These are phyloP conservation scores for Cricetomys ansorgei DNA, from an alignment of 2,113 vertebrate genomes.

Conservation along the genomic window DNA sequence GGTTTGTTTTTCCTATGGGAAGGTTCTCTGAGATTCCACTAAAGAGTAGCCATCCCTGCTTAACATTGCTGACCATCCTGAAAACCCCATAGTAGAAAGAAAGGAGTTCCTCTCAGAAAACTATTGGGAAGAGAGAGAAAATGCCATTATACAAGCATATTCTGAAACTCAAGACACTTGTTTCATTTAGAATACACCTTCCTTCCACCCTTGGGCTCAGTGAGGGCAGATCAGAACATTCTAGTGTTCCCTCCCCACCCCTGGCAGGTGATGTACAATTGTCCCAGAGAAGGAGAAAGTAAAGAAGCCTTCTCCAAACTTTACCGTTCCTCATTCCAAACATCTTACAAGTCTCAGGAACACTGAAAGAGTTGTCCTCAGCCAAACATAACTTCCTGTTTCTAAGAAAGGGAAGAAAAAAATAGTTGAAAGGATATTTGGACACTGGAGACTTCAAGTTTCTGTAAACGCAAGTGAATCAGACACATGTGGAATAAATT, in stretches of 20 bases:
- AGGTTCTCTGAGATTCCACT: conserved; percentile 17
- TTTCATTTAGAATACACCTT: conserved; percentile 20
- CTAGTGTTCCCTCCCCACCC: not conserved
- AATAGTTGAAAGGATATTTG: conserved; percentile 72
- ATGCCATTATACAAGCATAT: not conserved
- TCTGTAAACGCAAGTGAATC: conserved; percentile 77
- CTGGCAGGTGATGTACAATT: not conserved
- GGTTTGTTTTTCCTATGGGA: not conserved
- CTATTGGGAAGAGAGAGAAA: not conserved
- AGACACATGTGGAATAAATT: conserved; percentile 80
- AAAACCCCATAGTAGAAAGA: not conserved
- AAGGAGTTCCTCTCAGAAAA: not conserved
- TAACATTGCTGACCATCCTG: not conserved
- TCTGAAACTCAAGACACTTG: conserved; percentile 31
- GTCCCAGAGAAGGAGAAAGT: conserved; percentile 38
- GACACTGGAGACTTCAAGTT: conserved; percentile 68
- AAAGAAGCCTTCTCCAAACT: conserved; percentile 9
- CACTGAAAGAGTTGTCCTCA: conserved; percentile 18
- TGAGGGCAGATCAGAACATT: not conserved
- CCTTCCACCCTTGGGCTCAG: conserved; percentile 21
- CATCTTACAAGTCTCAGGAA: conserved; percentile 54
- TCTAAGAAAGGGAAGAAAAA: conserved; percentile 78
- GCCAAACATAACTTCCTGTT: conserved; percentile 82
- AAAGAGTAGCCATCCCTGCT: not conserved
- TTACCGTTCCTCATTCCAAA: conserved; percentile 68